Conservation (phyloP, 64 coral and sea anemone species). For the Catalaphyllia jardinei region DNA sequence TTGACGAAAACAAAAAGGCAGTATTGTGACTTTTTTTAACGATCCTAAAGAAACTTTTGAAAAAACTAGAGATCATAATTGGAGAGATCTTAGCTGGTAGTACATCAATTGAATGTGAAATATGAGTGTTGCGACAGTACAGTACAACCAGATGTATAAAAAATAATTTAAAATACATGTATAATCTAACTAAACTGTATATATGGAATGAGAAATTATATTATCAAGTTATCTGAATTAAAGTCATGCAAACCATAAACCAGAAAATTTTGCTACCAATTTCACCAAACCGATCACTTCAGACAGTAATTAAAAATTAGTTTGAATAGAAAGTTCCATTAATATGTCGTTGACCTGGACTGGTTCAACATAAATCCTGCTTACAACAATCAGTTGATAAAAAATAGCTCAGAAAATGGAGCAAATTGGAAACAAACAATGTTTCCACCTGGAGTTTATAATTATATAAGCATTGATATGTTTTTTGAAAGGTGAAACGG, state of each 20-base stretch:
- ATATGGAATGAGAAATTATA: neutral
- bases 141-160: too few relatives aligned
- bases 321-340: neutral
- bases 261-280: neutral
- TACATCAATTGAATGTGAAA: neutral
- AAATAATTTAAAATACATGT: too few relatives aligned
- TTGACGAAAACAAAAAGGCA: too few relatives aligned
- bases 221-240: neutral
- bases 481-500: neutral
- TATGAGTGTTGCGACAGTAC: too few relatives aligned
- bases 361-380: neutral
- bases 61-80: neutral
- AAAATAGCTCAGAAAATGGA: neutral
- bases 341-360: neutral
- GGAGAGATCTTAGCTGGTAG: neutral
- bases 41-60: neutral
- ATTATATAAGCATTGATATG: neutral
- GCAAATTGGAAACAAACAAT: neutral
- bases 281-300: neutral
- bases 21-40: neutral
- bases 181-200: too few relatives aligned
- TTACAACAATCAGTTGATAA: slow-evolving; percentile 1
- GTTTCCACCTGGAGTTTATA: neutral
- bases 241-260: neutral
- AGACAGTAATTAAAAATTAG: neutral